Evolutionary conservation across 2,888 invertebrate genomes (phyloP), one percentile per base, ranked within the genome.

Genomic region (Scaptomyza reducta): DNA sequence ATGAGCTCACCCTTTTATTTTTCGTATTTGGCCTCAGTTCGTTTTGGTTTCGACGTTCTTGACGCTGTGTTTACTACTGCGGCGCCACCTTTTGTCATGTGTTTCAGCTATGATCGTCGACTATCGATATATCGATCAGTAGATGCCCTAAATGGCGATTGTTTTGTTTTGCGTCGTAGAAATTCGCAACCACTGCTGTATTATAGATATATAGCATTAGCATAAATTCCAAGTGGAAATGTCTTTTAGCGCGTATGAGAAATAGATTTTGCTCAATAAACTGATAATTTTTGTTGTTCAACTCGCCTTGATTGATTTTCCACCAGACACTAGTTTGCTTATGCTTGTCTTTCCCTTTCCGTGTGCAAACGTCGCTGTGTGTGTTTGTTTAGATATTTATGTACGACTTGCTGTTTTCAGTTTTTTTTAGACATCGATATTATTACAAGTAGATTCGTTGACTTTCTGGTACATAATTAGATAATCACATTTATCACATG

Each of bases 141-240:
- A 38, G n/a, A 14, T 55, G 18, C 49, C 41, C 53, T 25, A 44
- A 33, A 11, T 46, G 16, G 13, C 42, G 57, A 47, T 56, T 45
- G 42, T 67, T 56, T 56, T 54, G 41, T 63, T 67, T 74, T 77
- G 78, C 79, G 77, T 77, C 66, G 77, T 66, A 77, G 75, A 67
- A 60, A 56, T 58, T n/a, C 25, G 49, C 67, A 29, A 47, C 56
- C 45, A 64, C 54, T 62, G 68, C 29, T 49, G 46, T 49, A 54
- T 59, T 46, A 54, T 47, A 61, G 41, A 59, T 49, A 66, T 64
- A 66, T 60, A 6, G 44, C 49, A 38, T 66, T 65, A 27, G 44
- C 22, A 22, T 57, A 29, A 41, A 56, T 31, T 66, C 41, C 18
- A 57, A 70, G 47, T 45, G 31, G 5, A 51, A 58, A 61, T 57